These are phyloP conservation scores for Pholis gunnellus DNA, from an alignment of 2,113 vertebrate genomes.

Conservation along the genomic window DNA sequence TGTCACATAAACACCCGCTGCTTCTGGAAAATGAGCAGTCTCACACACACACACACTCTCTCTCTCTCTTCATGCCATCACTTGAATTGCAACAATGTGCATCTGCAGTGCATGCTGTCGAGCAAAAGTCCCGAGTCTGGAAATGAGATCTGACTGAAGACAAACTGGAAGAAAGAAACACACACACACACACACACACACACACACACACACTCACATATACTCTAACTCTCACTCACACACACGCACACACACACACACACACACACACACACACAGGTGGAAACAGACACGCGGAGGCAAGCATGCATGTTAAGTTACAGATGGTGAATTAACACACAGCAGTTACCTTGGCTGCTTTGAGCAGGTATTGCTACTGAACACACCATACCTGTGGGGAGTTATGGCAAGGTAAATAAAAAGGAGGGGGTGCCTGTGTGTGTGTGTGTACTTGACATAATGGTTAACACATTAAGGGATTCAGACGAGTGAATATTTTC, in stretches of 20 bases:
- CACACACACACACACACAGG: constrained; percentile 18
- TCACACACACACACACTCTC: constrained; percentile 7
- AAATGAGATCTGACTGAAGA: constrained; percentile 43
- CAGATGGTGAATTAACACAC: constrained; percentile 61
- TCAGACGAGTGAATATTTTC: not conserved
- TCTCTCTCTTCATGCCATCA: constrained; percentile 25
- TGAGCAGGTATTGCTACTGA: constrained; percentile 80
- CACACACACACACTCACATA: constrained; percentile 24
- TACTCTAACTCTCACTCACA: too few species aligned
- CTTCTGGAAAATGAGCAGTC: constrained; percentile 15
- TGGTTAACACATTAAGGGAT: not conserved
- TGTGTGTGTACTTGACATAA: constrained; percentile 1
- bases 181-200: constrained; percentile 1
- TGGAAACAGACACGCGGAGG: constrained; percentile 17
- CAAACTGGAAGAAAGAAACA: constrained; percentile 14
- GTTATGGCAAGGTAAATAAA: constrained; percentile 64
- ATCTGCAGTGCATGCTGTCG: constrained; percentile 46
- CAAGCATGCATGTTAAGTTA: constrained; percentile 60
- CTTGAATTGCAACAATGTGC: constrained; percentile 45
- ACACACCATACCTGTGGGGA: constrained; percentile 79
- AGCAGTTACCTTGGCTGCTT: constrained; percentile 80
- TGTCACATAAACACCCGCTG: constrained; percentile 19
- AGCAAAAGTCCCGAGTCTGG: constrained; percentile 37
- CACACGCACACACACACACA: not conserved
- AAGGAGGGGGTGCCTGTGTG: not conserved